Conservation (phyloP, 1,140 invertebrate species). For the Hyphantria cunea region DNA sequence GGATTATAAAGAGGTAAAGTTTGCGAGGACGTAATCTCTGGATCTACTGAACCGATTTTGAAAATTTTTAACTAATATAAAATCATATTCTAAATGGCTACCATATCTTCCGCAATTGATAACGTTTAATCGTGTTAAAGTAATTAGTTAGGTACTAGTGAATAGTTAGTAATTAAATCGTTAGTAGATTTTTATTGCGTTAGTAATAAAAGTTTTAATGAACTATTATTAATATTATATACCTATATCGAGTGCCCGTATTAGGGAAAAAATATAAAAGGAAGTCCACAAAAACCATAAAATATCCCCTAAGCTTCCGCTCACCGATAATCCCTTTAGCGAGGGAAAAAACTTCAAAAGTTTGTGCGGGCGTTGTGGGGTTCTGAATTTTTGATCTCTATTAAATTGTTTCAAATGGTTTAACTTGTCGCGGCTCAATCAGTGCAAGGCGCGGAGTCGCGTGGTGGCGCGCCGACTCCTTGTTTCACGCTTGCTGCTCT, state of each 20-base stretch:
- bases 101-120: no score
- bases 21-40: no score
- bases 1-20: no score
- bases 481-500: conserved; percentile 58
- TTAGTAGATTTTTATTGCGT: no score
- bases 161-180: no score
- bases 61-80: no score
- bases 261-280: conserved; percentile 42
- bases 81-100: no score
- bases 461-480: conserved; percentile 22
- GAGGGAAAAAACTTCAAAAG: conserved; percentile 81
- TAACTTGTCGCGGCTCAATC: conserved; percentile 82
- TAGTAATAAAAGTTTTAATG: no score
- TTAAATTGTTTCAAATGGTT: conserved; percentile 82
- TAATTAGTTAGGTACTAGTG: no score
- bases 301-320: conserved; percentile 68
- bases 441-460: conserved; percentile 59
- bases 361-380: conserved; percentile 74
- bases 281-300: conserved; percentile 66
- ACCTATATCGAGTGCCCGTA: conserved; percentile 3
- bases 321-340: conserved; percentile 78
- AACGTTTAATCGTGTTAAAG: no score
- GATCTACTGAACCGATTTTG: no score
- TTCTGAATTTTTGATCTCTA: conserved; percentile 80
- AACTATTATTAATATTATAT: no score